Conservation (phyloP, 2,888 invertebrate species). For the Drosophila picticornis region DNA sequence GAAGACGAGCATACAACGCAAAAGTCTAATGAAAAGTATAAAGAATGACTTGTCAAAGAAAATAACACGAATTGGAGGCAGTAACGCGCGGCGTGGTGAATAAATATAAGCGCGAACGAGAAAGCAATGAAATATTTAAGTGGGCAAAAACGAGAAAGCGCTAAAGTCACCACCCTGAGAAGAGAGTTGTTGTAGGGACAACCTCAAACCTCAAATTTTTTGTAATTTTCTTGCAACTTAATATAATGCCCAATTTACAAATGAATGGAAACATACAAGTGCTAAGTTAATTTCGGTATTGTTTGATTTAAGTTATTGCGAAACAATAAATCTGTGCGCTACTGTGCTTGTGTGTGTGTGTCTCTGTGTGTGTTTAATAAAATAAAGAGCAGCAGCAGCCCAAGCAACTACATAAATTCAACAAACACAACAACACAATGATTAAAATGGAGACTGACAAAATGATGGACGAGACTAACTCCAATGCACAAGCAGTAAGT, state of each 20-base stretch:
- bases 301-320: slow-evolving; percentile 44
- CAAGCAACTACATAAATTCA: slow-evolving; percentile 55
- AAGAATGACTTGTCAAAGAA: slow-evolving; percentile 68
- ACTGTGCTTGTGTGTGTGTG: slow-evolving; percentile 7
- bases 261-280: slow-evolving; percentile 33
- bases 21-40: slow-evolving; percentile 37
- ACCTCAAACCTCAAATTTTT: slow-evolving; percentile 53
- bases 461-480: slow-evolving; percentile 92
- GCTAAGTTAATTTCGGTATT: slow-evolving; percentile 38
- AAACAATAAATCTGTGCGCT: slow-evolving; percentile 34
- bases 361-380: slow-evolving; percentile 43
- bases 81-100: slow-evolving; percentile 70
- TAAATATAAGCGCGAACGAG: slow-evolving; percentile 63
- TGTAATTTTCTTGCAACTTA: slow-evolving; percentile 53
- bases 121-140: slow-evolving; percentile 62
- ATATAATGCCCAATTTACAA: slow-evolving; percentile 42
- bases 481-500: slow-evolving; percentile 88
- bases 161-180: slow-evolving; percentile 61
- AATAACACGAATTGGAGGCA: slow-evolving; percentile 58
- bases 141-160: slow-evolving; percentile 67
- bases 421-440: slow-evolving; percentile 84
- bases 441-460: slow-evolving; percentile 97
- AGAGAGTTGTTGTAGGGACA: slow-evolving; percentile 63
- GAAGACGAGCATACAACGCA: slow-evolving; percentile 11
- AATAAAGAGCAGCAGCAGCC: slow-evolving; percentile 49